Evolutionary conservation across 2,797 vertebrate species (phyloP).

Genomic region (Muscicapa comitata): DNA sequence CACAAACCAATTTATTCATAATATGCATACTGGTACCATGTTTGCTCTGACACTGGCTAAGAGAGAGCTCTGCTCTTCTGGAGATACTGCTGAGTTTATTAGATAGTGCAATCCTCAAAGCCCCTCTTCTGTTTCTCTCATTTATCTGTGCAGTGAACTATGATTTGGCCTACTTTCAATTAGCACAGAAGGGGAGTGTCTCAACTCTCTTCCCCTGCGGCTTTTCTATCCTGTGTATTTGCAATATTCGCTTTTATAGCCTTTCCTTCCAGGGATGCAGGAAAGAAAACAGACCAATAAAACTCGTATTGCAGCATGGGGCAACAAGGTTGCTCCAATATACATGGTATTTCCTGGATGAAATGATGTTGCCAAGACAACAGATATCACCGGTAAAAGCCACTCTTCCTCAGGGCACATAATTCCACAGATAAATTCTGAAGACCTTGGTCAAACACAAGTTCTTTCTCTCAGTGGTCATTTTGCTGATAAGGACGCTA

Average conservation of each 20-base stretch:
- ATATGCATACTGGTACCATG: background rate
- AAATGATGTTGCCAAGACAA: background rate
- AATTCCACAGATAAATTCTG: background rate
- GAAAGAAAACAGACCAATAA: background rate
- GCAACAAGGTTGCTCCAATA: background rate
- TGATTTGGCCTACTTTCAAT: constrained; percentile 29
- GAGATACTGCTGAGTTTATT: background rate
- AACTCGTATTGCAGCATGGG: background rate
- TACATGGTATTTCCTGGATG: background rate
- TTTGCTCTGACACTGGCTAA: background rate
- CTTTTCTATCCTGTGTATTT: background rate
- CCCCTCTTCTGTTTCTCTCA: background rate
- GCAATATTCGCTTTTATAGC: background rate
- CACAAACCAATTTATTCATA: background rate
- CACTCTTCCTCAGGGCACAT: background rate
- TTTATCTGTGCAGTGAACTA: constrained; percentile 36
- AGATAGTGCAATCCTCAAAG: background rate
- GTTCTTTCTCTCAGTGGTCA: background rate
- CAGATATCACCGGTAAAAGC: background rate
- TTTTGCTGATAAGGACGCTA: background rate
- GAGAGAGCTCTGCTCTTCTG: background rate
- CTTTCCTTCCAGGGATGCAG: background rate
- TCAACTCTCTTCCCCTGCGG: background rate
- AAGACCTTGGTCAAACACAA: background rate
- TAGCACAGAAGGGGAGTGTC: background rate